phyloP scores from a whole-genome alignment of 1,140 invertebrate genomes.

The Pseudoatta argentina region DNA sequence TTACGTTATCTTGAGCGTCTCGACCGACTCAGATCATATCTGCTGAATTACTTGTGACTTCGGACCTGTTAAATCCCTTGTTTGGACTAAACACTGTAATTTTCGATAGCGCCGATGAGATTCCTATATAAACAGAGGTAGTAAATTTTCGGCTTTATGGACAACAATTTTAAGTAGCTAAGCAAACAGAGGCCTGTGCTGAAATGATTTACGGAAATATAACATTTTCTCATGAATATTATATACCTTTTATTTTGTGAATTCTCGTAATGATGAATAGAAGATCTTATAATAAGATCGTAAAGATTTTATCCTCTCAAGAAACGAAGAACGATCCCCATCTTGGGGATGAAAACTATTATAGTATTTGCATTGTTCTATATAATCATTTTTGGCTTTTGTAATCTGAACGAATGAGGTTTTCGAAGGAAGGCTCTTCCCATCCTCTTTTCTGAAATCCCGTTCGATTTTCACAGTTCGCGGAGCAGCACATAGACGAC shows the following conservation, averaged over 20 bases:
- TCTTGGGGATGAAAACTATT: background rate
- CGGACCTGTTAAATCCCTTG: constrained; percentile 47
- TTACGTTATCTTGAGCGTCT: constrained; percentile 1
- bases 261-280: background rate
- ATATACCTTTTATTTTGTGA: background rate
- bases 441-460: constrained; percentile 69
- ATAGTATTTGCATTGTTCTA: constrained; percentile 8
- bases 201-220: background rate
- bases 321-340: background rate
- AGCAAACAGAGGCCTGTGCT: background rate
- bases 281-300: constrained; percentile 1
- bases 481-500: constrained; percentile 68
- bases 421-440: background rate
- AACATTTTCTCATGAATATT: background rate
- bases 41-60: constrained; percentile 49
- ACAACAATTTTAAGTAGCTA: constrained; percentile 32
- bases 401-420: background rate
- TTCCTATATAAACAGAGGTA: background rate
- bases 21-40: constrained; percentile 62
- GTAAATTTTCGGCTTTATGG: background rate
- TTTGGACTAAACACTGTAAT: constrained; percentile 65
- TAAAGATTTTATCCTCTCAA: constrained; percentile 4
- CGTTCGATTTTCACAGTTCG: constrained; percentile 80
- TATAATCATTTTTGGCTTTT: constrained; percentile 36
- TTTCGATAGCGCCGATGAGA: constrained; percentile 59